These are phyloP conservation scores for Mus spicilegus DNA, from an alignment of 2,113 vertebrate species.

Conservation along the genomic window DNA sequence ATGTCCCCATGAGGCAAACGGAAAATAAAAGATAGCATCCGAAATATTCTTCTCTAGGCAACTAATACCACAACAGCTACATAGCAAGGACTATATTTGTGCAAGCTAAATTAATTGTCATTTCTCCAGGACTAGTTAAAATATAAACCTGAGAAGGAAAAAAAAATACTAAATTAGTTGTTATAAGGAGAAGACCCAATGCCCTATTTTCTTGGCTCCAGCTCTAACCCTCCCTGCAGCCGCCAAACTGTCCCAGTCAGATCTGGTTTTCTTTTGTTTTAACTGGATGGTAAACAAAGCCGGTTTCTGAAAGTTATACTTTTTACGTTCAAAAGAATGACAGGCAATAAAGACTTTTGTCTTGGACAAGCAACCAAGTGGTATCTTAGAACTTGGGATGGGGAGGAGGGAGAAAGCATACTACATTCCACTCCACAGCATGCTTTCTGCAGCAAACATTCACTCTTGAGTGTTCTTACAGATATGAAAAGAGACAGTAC, in stretches of 20 bases:
- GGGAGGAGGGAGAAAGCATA: not conserved
- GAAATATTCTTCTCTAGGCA: not conserved
- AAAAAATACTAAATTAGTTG: not conserved
- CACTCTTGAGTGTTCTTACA: not conserved
- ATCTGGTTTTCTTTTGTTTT: constrained; percentile 13
- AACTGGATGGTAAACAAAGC: not conserved
- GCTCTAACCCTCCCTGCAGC: not conserved
- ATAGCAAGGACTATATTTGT: not conserved
- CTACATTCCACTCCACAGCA: not conserved
- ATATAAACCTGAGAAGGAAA: not conserved
- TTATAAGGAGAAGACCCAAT: not conserved
- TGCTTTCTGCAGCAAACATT: not conserved
- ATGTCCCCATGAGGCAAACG: not conserved
- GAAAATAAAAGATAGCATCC: not conserved
- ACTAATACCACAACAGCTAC: not conserved
- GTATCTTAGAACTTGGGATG: not conserved
- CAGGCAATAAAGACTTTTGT: not conserved
- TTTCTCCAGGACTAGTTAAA: constrained; percentile 1
- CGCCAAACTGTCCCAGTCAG: not conserved
- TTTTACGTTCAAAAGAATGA: constrained; percentile 50
- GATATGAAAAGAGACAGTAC: not conserved
- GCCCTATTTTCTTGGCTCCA: not conserved
- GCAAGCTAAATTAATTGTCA: not conserved
- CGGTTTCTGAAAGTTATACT: not conserved
- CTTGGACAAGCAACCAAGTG: not conserved